Base-by-base conservation (phyloP, 2,113 vertebrate species). In the Odobenus rosmarus region DNA sequence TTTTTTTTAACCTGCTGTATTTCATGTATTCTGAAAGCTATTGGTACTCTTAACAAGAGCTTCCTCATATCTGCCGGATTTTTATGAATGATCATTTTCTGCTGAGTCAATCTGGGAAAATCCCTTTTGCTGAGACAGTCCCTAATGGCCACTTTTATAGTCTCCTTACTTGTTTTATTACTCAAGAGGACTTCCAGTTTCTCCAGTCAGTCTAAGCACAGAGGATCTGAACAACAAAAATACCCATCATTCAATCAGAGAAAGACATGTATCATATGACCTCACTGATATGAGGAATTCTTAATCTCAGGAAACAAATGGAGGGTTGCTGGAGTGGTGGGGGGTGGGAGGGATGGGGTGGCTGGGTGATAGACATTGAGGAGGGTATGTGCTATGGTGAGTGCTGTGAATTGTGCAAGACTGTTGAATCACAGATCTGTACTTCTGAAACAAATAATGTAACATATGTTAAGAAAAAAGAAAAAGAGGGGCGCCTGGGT, bases 11-110 rank as follows among this genome's bases (percentile, higher is more conserved):
- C 90, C 55, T 87, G 42, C 5, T 0, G 1, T 64, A 31, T 82
- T 96, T 97, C 94, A 80, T 93, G 67, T 85, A 86, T 94, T 97
- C 92, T 92, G 51, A 91, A 97, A 98, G 71, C 28, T 89, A n/a
- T 36, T 72, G 76, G 82, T 13, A 53, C 12, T 84, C 97, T 88
- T 81, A 98, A 97, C 64, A 91, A 69, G 80, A 6, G 9, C 94
- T 39, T 89, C 67, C 96, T 93, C 53, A 2, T 81, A 33, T 77
- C 87, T 88, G 95, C n/a, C n/a, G 61, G 83, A 18, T 57, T 92
- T 92, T 87, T 96, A 62, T 88, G 90, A 97, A 96, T 88, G 93
- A 83, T 88, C 46, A 5, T 94, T 93, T 90, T 86, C 64, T 94
- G 81, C 46, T n/a, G 61, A 88, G 51, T 95, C 76, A 77, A 18